phyloP scores from a whole-genome alignment of 2,888 invertebrate species.

The Philhelius pedissequus region DNA sequence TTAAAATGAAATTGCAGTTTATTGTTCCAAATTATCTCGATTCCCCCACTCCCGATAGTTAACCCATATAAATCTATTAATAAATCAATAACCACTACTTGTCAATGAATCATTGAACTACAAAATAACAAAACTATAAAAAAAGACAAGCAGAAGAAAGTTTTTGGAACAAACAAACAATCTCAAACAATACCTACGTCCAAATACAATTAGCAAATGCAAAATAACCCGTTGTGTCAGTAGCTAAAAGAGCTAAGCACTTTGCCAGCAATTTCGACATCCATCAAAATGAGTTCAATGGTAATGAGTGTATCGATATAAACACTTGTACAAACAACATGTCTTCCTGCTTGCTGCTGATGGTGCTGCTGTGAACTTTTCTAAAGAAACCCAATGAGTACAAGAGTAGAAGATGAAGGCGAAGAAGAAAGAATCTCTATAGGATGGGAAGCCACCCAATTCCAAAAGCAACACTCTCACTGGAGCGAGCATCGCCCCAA shows the following conservation, averaged over 20 bases:
- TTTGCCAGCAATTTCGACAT: neutral
- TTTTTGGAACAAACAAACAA: slow-evolving; percentile 15
- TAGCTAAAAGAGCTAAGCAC: slow-evolving; percentile 6
- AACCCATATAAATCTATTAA: slow-evolving; percentile 5
- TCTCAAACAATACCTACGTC: slow-evolving; percentile 20
- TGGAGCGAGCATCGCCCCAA: slow-evolving; percentile 28
- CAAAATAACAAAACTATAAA: neutral
- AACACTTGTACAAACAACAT: slow-evolving; percentile 42
- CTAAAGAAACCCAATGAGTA: neutral
- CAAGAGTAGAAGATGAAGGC: neutral
- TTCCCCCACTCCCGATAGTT: neutral
- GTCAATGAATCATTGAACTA: slow-evolving; percentile 18
- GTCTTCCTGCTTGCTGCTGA: neutral
- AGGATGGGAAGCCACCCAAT: neutral
- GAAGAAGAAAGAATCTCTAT: slow-evolving; percentile 7
- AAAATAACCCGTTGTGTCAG: slow-evolving; percentile 16
- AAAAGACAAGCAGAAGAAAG: slow-evolving; percentile 1
- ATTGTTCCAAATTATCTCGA: neutral
- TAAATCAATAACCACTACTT: slow-evolving; percentile 5
- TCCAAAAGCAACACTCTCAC: slow-evolving; percentile 16
- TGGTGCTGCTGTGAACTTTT: neutral
- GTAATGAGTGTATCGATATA: slow-evolving; percentile 32
- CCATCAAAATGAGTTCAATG: slow-evolving; percentile 30
- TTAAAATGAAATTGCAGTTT: neutral
- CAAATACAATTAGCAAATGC: slow-evolving; percentile 30